Evolutionary conservation across 2,797 vertebrate species (phyloP).

Genomic region (Peromyscus attwateri): DNA sequence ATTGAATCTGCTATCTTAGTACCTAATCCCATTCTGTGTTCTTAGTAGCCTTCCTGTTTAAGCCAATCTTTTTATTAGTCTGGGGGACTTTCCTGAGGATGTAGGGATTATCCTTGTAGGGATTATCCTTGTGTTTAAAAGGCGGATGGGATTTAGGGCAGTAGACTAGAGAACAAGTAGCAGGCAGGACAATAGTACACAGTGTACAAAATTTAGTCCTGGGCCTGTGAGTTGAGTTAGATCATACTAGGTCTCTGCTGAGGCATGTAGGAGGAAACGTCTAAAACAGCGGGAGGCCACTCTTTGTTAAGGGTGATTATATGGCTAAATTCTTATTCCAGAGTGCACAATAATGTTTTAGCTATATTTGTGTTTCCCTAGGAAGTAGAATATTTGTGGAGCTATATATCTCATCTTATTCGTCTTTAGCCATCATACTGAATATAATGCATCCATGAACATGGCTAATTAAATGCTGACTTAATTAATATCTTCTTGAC

Average conservation of each 20-base stretch:
- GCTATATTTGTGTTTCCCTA: neutral
- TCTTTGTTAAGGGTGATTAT: neutral
- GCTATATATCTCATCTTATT: neutral
- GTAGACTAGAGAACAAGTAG: neutral
- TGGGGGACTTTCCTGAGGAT: neutral
- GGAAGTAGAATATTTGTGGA: neutral
- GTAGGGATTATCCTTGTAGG: neutral
- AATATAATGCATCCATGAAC: neutral
- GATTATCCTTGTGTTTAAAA: conserved; percentile 27
- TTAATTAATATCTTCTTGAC: neutral
- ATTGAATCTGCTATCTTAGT: neutral
- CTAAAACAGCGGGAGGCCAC: neutral
- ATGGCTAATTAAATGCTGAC: neutral
- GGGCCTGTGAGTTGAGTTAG: neutral
- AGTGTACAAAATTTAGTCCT: neutral
- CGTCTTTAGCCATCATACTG: neutral
- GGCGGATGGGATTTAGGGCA: neutral
- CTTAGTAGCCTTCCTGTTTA: neutral
- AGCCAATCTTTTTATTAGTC: neutral
- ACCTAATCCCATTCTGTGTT: neutral
- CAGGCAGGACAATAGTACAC: neutral
- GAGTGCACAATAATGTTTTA: neutral
- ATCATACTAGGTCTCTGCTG: neutral
- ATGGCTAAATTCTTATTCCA: neutral
- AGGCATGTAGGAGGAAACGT: neutral